Base-by-base conservation (phyloP, 2,113 vertebrate species). In the Ammodytes marinus region DNA sequence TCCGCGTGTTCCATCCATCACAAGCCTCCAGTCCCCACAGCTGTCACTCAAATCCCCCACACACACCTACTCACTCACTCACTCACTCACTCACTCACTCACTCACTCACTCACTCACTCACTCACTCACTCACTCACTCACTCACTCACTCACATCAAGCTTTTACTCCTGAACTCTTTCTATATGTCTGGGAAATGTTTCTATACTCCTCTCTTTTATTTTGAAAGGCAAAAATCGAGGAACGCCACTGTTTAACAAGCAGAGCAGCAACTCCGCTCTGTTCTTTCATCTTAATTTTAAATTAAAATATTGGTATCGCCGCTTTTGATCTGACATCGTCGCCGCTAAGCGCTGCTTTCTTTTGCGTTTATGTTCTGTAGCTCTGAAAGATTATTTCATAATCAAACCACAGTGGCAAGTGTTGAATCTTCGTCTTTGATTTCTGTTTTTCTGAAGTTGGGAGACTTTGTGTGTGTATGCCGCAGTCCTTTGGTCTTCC, bases 41-140 rank as follows among this genome's bases (percentile, higher is more conserved):
- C 52, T 83, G 79, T 90, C 89, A 84, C 63, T 89, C 74, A 89
- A 69, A 83, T 57, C 72, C 60, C 75, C 82, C 71, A 40, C 65
- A 71, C 85, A 75, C 19, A 52, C 84, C 58, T 49, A n/a, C 82
- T 58, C 43, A 43, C 57, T 58, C 76, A 46, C 57, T 66, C 19
- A 52, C 84, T 61, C 53, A n/a, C 82, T 58, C 43, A 43, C 57
- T 58, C 76, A 46, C 52, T 70, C 67, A 65, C 66, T 69, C 69
- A 42, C 55, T 12, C 8, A 11, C 4, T 42, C 54, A 74, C n/a
- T n/a, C n/a, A n/a, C 82, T 58, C 43, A 43, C 57, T 58, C 76
- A 46, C 57, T 66, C 19, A n/a, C 82, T 58, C 43, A 43, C 57
- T 58, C 76, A 46, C 57, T 58, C 76, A n/a, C 82, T 58, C 43